A percentile compares a stretch with the other conserved stretches of the same genome.
Evolutionary conservation across 2,797 vertebrate genomes (phyloP).

Genomic region (Ptychobarbus kaznakovi): DNA sequence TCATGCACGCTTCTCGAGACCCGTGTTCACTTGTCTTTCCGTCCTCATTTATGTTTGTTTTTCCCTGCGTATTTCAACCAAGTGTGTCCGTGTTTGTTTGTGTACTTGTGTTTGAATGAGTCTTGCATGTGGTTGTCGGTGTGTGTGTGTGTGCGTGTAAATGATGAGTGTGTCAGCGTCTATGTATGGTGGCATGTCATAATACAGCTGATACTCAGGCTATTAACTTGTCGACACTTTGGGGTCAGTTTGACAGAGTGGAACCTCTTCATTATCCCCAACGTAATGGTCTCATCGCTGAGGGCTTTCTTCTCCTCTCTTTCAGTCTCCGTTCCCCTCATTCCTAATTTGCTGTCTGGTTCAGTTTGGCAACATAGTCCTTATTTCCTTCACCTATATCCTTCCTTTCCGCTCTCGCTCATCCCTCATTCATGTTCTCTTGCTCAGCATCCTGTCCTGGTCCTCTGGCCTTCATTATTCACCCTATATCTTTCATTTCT

Average conservation of each 20-base stretch:
- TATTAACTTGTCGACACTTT: conserved; percentile 87
- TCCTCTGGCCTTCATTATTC: conserved; percentile 52
- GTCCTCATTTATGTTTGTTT: conserved; percentile 11
- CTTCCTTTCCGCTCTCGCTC: conserved; percentile 29
- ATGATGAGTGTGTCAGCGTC: conserved; percentile 57
- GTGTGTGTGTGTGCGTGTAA: conserved; percentile 44
- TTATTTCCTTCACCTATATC: conserved; percentile 45
- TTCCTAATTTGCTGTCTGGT: conserved; percentile 31
- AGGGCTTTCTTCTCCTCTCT: conserved; percentile 65
- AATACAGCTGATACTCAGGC: conserved; percentile 79
- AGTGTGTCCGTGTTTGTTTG: conserved; percentile 11
- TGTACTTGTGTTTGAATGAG: conserved; percentile 30
- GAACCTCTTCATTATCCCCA: conserved; percentile 84
- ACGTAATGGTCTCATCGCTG: conserved; percentile 82
- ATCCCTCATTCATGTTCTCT: conserved; percentile 55
- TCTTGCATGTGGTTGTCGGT: conserved; percentile 40
- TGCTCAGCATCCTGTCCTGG: conserved; percentile 47
- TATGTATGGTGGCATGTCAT: conserved; percentile 66
- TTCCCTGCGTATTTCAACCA: not conserved
- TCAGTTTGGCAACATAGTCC: conserved; percentile 29
- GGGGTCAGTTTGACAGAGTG: conserved; percentile 83
- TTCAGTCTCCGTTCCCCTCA: conserved; percentile 37
- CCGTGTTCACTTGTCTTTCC: conserved; percentile 29
- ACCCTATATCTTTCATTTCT: conserved; percentile 31
- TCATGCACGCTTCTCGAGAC: not conserved